Evolutionary conservation across 2,888 invertebrate genomes (phyloP).

Genomic region (Allolobophora icterica): DNA sequence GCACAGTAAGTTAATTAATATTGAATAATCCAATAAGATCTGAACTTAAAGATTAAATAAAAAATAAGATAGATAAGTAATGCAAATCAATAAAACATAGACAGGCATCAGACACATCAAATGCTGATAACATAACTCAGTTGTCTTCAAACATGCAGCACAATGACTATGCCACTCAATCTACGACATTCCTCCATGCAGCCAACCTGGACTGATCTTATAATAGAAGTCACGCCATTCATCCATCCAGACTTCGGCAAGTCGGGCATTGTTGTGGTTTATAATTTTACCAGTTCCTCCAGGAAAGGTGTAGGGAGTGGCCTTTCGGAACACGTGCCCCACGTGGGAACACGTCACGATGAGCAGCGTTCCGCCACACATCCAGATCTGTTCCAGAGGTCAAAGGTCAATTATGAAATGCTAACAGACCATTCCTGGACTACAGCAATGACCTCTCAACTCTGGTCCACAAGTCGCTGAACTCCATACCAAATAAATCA

Average conservation of each 20-base stretch:
- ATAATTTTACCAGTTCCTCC: conserved; percentile 86
- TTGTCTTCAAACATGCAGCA: conserved; percentile 11
- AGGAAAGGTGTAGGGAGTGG: conserved; percentile 94
- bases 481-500: background rate
- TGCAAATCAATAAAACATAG: background rate
- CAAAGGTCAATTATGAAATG: background rate
- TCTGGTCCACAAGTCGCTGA: background rate
- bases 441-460: background rate
- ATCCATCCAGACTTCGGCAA: conserved; percentile 99
- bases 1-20: background rate
- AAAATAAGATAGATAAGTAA: background rate
- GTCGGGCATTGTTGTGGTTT: conserved; percentile 93
- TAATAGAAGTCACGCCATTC: conserved; percentile 80
- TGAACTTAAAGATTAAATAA: background rate
- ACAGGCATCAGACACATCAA: background rate
- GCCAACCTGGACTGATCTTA: conserved; percentile 50
- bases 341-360: conserved; percentile 55
- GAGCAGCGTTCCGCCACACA: conserved; percentile 53
- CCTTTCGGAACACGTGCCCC: conserved; percentile 57
- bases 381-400: conserved; percentile 51
- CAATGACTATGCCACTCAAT: background rate
- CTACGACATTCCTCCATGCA: background rate
- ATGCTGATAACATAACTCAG: background rate
- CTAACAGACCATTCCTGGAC: background rate
- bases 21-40: background rate